Conservation (phyloP, 2,797 vertebrate species). For the Peromyscus melanophrys region DNA sequence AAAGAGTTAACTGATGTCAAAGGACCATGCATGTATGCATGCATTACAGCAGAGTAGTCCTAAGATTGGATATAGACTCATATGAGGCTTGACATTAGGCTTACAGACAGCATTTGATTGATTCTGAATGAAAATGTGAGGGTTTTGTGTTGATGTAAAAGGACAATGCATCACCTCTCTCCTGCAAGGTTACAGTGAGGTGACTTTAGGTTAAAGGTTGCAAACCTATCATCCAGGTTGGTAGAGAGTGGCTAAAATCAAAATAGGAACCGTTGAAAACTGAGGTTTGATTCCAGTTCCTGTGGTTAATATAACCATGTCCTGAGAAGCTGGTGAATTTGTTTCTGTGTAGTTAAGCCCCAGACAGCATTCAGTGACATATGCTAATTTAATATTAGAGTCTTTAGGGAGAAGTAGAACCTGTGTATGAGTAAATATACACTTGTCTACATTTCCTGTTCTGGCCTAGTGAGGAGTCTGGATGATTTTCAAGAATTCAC, state of each 20-base stretch:
- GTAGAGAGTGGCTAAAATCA: constrained; percentile 4
- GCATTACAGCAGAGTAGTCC: background rate
- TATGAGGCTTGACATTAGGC: background rate
- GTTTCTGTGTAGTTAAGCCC: background rate
- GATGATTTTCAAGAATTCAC: background rate
- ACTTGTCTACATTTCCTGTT: too few species aligned
- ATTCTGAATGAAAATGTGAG: background rate
- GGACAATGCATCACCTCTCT: background rate
- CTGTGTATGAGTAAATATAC: background rate
- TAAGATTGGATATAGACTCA: background rate
- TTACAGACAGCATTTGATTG: background rate
- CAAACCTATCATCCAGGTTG: background rate
- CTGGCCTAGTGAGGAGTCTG: background rate
- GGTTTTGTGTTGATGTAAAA: background rate
- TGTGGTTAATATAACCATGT: background rate
- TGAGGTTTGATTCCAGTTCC: background rate
- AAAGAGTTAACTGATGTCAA: background rate
- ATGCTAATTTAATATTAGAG: background rate
- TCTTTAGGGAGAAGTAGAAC: background rate
- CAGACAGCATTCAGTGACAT: background rate
- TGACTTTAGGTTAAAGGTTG: background rate
- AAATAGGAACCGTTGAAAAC: constrained; percentile 7
- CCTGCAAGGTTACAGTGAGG: background rate
- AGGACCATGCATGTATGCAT: background rate
- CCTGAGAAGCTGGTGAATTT: background rate